phyloP scores from a whole-genome alignment of 2,888 invertebrate genomes.

The Dryococelus australis region DNA sequence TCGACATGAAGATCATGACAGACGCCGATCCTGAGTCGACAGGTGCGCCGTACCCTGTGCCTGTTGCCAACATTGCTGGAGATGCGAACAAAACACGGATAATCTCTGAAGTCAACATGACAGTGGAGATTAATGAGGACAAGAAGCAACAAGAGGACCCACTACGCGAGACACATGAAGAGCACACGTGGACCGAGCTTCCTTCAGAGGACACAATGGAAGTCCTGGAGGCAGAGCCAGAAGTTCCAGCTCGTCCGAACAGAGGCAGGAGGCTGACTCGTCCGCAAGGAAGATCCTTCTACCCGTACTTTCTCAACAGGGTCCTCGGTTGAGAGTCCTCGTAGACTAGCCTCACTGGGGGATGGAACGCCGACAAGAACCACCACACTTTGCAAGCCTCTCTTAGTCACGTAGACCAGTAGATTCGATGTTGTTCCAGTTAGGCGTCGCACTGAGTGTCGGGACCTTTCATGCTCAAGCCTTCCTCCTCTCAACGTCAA shows the following conservation, averaged over 20 bases:
- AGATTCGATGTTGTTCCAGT: background rate
- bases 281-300: constrained; percentile 62
- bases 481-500: background rate
- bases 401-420: background rate
- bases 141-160: background rate
- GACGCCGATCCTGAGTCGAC: too few relatives aligned
- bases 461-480: background rate
- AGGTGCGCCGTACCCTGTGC: too few relatives aligned
- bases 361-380: background rate
- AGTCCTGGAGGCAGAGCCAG: constrained; percentile 53
- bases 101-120: too few relatives aligned
- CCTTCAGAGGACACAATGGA: constrained; percentile 1
- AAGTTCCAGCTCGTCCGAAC: constrained; percentile 58
- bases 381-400: constrained; percentile 12
- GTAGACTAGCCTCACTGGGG: background rate
- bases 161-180: background rate
- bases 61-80: too few relatives aligned
- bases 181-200: background rate
- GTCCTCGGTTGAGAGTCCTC: constrained; percentile 58
- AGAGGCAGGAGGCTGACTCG: constrained; percentile 60
- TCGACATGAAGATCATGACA: too few relatives aligned
- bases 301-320: constrained; percentile 64
- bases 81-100: too few relatives aligned
- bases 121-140: background rate
- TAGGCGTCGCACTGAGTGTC: background rate